A percentile compares a stretch with the other conserved stretches of the same genome.
These are phyloP conservation scores for Pantherophis alleghaniensis DNA, from an alignment of 2,797 vertebrate species.

Conservation along the genomic window DNA sequence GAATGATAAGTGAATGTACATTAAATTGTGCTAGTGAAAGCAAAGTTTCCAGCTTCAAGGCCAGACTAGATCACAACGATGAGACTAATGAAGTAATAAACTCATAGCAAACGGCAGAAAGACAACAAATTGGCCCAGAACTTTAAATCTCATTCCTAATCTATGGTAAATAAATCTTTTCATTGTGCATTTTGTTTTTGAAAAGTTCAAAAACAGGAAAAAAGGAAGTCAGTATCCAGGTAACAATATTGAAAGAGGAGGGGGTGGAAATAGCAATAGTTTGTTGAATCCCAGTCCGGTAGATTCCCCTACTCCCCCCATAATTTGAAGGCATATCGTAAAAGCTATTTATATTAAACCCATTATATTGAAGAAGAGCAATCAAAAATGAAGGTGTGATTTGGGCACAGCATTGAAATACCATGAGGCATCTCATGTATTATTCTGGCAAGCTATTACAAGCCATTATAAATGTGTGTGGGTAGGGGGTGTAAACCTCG, in stretches of 20 bases:
- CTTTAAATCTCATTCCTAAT: constrained; percentile 4
- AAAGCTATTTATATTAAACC: neutral
- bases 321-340: neutral
- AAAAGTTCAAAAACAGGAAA: neutral
- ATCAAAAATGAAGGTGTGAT: neutral
- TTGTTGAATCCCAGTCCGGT: neutral
- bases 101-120: neutral
- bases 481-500: neutral
- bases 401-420: neutral
- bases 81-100: constrained; percentile 2
- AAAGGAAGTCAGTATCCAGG: neutral
- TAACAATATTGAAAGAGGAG: neutral
- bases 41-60: neutral
- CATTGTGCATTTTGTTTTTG: neutral
- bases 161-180: neutral
- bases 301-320: neutral
- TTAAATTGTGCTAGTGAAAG: neutral
- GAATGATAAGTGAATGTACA: neutral
- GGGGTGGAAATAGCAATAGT: neutral
- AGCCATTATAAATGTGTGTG: neutral
- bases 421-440: neutral
- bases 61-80: neutral
- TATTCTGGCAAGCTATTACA: neutral
- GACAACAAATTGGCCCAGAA: neutral
- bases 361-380: neutral